Evolutionary conservation across 2,797 vertebrate genomes (phyloP), one percentile per base, ranked within the genome.

Genomic region (Sebastes steindachneri): DNA sequence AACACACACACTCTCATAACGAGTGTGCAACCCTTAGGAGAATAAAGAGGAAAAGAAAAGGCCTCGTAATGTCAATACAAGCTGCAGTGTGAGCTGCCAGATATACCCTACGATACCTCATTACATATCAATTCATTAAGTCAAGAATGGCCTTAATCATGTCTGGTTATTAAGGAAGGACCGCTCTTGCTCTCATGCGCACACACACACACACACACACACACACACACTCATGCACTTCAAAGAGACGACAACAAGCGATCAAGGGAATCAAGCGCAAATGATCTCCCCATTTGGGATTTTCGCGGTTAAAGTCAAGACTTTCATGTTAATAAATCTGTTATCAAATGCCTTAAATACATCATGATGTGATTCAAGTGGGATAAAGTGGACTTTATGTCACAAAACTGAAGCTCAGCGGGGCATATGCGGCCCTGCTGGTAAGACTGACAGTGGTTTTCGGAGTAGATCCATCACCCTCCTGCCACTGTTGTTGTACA

Each of bases 111-210:
- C 78, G 86, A 92, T 86, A 85, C 79, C 85, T 89, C 81, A 91
- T 92, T 91, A 91, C 87, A 85, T 62, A 79, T 53, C 81, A 87
- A 88, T 90, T 91, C 86, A 91, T 94, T 91, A 88, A 89, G 81
- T 88, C 86, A 84, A 87, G 89, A 90, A 90, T 65, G 68, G 89
- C 78, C 87, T 89, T 87, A 89, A 91, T 93, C 86, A 78, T 77
- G 80, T 66, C 53, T 68, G 80, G 67, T 88, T 92, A 88, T 89
- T 84, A 86, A 75, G 55, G 74, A 86, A 84, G 63, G 71, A 75
- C 68, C 33, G 68, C 65, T 82, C 53, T 37, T 35, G 23, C 29
- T 60, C 54, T 26, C 64, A 33, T 29, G 7, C 14, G 6, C 45
- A 7, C 54, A 57, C 28, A n/a, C 59, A 60, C 35, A 12, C 64